Conservation (phyloP, 2,113 vertebrate species). For the Bettongia penicillata region DNA sequence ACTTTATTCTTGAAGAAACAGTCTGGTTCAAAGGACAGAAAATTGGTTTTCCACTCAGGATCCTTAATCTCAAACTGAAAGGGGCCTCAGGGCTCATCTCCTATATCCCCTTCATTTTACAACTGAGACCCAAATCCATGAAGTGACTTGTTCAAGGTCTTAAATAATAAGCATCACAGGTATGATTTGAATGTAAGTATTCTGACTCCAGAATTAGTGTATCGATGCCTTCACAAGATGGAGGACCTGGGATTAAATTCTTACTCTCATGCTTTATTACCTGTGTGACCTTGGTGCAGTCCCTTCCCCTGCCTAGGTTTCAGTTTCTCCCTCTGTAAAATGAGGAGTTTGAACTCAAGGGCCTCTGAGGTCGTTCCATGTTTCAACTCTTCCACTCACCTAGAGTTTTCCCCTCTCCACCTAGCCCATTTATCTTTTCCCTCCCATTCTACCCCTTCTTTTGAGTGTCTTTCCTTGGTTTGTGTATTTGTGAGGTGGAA, state of each 20-base stretch:
- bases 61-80: conserved; percentile 63
- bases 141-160: not conserved
- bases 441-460: not conserved
- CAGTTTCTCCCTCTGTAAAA: not conserved
- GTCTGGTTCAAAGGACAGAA: not conserved
- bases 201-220: not conserved
- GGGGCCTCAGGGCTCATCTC: conserved; percentile 44
- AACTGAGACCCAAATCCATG: not conserved
- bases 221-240: not conserved
- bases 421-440: not conserved
- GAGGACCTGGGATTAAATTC: not conserved
- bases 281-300: not conserved
- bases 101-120: conserved; percentile 42
- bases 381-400: not conserved
- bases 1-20: conserved; percentile 30
- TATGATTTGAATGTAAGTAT: not conserved
- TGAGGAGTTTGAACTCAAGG: not conserved
- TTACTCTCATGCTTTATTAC: not conserved
- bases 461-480: not conserved
- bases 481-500: not conserved
- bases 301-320: not conserved
- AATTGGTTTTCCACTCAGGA: not conserved
- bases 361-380: not conserved
- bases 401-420: not conserved
- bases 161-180: not conserved